phyloP scores from a whole-genome alignment of 2,888 invertebrate species.

The Watsonalla cultraria region DNA sequence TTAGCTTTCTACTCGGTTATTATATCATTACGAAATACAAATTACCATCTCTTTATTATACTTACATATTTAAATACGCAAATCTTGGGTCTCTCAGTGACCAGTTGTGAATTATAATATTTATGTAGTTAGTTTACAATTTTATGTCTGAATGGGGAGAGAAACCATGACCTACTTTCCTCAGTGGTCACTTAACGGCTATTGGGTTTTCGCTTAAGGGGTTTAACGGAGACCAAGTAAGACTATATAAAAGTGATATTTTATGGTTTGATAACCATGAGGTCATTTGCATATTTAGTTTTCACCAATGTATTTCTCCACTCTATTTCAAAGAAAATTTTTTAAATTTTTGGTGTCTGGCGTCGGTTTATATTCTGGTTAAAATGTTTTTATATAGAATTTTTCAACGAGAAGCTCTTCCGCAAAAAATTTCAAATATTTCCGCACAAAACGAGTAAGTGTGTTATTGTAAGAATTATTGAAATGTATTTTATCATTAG shows the following conservation, averaged over 20 bases:
- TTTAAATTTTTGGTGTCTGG: neutral
- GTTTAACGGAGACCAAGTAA: neutral
- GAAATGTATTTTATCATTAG: too few species aligned
- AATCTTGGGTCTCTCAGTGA: neutral
- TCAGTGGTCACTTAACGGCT: constrained; percentile 24
- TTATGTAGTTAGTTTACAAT: constrained; percentile 18
- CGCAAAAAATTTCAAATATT: too few species aligned
- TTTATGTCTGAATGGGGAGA: constrained; percentile 19
- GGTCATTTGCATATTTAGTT: neutral
- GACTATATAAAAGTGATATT: too few species aligned
- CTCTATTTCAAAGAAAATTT: too few species aligned
- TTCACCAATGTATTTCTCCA: neutral
- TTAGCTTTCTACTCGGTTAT: too few species aligned
- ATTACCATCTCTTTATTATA: neutral
- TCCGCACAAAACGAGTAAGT: too few species aligned
- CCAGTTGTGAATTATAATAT: constrained; percentile 4
- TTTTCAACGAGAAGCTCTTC: too few species aligned
- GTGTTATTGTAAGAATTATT: too few species aligned
- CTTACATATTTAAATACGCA: neutral
- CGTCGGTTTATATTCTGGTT: too few species aligned
- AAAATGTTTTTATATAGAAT: too few species aligned
- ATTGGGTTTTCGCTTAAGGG: constrained; percentile 13
- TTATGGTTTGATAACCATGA: too few species aligned
- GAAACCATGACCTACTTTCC: constrained; percentile 38
- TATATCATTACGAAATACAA: neutral